Conservation (phyloP, 2,113 vertebrate genomes). For the Toxostoma redivivum region DNA sequence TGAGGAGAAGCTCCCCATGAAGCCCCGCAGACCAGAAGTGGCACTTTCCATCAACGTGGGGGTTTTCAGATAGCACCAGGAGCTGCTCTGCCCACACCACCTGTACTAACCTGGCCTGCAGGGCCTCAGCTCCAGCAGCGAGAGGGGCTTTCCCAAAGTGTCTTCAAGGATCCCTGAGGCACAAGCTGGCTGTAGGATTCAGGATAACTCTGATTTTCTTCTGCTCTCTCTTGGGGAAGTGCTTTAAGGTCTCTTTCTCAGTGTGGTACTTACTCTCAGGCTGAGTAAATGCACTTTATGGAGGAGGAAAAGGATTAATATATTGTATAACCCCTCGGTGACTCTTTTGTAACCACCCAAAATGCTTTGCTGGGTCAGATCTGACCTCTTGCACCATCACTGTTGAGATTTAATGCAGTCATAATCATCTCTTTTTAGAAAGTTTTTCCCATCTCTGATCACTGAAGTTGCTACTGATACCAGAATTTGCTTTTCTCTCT, state of each 20-base stretch:
- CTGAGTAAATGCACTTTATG: constrained; percentile 12
- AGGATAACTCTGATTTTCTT: background rate
- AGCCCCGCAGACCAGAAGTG: constrained; percentile 63
- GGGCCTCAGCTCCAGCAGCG: background rate
- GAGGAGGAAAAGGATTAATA: background rate
- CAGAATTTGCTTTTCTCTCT: background rate
- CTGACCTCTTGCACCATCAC: background rate
- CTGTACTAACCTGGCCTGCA: background rate
- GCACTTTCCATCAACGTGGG: constrained; percentile 76
- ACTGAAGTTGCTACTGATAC: background rate
- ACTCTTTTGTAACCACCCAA: background rate
- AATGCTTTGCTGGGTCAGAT: background rate
- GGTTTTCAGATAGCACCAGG: constrained; percentile 70
- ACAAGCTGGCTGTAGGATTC: background rate
- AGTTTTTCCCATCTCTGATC: background rate
- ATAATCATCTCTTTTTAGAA: background rate
- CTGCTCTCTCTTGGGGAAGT: background rate
- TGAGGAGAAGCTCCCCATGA: background rate
- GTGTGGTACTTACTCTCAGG: constrained; percentile 3
- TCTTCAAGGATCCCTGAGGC: background rate
- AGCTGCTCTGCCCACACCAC: background rate
- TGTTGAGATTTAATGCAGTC: background rate
- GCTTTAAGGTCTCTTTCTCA: background rate
- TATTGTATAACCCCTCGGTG: background rate
- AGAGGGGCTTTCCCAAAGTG: background rate